Base-by-base conservation (phyloP, 2,113 vertebrate species). In the Chaenocephalus aceratus region DNA sequence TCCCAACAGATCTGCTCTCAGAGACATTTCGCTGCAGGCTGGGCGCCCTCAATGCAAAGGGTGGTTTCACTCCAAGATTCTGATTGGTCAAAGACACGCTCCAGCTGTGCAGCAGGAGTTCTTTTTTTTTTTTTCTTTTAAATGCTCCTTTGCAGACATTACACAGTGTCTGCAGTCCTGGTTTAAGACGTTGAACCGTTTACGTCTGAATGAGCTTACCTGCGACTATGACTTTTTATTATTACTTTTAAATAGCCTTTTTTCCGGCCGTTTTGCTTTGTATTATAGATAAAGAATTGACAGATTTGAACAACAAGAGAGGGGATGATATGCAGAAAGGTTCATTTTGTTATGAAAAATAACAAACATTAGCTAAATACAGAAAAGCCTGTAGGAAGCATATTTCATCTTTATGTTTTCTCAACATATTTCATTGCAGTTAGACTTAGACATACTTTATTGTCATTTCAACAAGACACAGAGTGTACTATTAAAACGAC, bases 1-100 rank as follows among this genome's bases (percentile, higher is more conserved):
- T 86, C 89, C 85, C 72, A 48, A 71, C 78, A 76, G 85, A 80
- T 88, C 16, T 3, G 72, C 79, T 73, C 82, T 52, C 71, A 86
- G 63, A 75, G 81, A 72, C 77, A 62, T 76, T 88, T 73, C n/a
- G 76, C 66, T 63, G 80, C 23, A 51, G 83, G 64, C 81, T 44
- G 58, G 82, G 60, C 68, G 26, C 79, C 69, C 83, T 58, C 45
- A 0, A 54, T 52, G n/a, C 46, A 63, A 75, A 48, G 71, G 77
- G 77, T 18, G 82, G 57, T 66, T 81, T 75, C 14, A 65, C 58
- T 60, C 71, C 23, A 57, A 15, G 61, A n/a, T 4, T 77, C 54
- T 60, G 72, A 82, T 82, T 80, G 79, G 83, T 60, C 71, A 5
- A 48, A 72, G 80, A 44, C 80, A 72, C 34, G 16, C 13, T 88